phyloP scores from a whole-genome alignment of 1,140 invertebrate species.

The Phortica variegata region DNA sequence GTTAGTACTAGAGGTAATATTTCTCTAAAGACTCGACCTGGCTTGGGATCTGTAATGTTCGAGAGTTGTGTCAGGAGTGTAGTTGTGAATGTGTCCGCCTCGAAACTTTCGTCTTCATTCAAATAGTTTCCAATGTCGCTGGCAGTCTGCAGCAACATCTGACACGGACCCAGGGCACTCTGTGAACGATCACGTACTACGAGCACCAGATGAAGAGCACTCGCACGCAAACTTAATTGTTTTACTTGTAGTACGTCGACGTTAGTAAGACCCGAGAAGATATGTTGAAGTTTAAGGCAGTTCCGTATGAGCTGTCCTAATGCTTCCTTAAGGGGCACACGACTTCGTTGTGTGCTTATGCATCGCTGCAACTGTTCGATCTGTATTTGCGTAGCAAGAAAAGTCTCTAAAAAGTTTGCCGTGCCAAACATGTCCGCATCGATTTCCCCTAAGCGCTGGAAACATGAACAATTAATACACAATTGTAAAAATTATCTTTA shows the following conservation, averaged over 20 bases:
- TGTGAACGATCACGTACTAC: slow-evolving; percentile 61
- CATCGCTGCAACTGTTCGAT: slow-evolving; percentile 55
- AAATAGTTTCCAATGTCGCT: slow-evolving; percentile 48
- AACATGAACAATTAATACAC: not conserved
- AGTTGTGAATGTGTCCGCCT: slow-evolving; percentile 76
- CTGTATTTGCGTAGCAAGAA: slow-evolving; percentile 69
- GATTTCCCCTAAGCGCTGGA: slow-evolving; percentile 73
- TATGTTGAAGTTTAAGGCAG: slow-evolving; percentile 75
- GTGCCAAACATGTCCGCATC: slow-evolving; percentile 79
- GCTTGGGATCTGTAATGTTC: slow-evolving; percentile 78
- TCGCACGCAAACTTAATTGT: slow-evolving; percentile 79
- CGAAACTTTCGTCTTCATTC: slow-evolving; percentile 37
- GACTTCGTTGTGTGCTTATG: slow-evolving; percentile 37
- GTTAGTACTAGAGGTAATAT: slow-evolving; percentile 76
- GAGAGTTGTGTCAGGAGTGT: slow-evolving; percentile 77
- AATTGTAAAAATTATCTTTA: no score
- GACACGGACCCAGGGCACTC: slow-evolving; percentile 59
- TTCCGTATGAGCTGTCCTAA: slow-evolving; percentile 65
- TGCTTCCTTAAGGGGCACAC: slow-evolving; percentile 50
- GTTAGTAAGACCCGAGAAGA: slow-evolving; percentile 77
- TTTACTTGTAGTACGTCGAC: slow-evolving; percentile 75
- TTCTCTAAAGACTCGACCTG: slow-evolving; percentile 77
- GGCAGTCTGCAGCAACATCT: slow-evolving; percentile 54
- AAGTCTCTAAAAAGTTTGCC: slow-evolving; percentile 82
- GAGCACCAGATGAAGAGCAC: slow-evolving; percentile 80